A percentile compares a stretch with the other conserved stretches of the same genome.
phyloP scores from a whole-genome alignment of 2,888 invertebrate species.

The Oligia latruncula region DNA sequence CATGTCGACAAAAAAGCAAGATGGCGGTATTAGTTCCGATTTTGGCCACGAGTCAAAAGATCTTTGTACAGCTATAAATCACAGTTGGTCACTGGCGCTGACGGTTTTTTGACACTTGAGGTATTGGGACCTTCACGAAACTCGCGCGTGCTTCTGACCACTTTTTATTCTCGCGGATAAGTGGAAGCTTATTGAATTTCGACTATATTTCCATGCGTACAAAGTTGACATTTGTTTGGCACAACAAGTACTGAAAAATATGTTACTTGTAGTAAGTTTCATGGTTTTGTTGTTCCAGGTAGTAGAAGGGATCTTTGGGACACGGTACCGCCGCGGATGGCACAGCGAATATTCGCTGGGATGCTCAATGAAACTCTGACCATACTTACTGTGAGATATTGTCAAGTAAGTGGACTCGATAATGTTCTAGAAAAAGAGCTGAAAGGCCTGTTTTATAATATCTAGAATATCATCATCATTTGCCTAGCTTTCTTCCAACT shows the following conservation, averaged over 20 bases:
- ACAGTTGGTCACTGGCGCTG: not conserved
- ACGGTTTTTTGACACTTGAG: not conserved
- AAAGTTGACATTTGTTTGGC: not conserved
- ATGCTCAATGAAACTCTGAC: conserved; percentile 96
- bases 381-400: conserved; percentile 94
- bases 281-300: conserved; percentile 84
- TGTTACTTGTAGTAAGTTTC: not conserved
- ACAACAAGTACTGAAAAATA: not conserved
- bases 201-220: not conserved
- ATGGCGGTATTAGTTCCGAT: too few relatives aligned
- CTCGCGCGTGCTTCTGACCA: not conserved
- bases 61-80: not conserved
- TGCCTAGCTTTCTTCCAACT: too few relatives aligned
- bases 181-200: not conserved
- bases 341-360: conserved; percentile 95
- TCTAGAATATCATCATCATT: too few relatives aligned
- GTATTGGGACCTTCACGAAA: not conserved
- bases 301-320: conserved; percentile 95
- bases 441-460: not conserved
- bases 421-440: not conserved
- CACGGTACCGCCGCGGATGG: conserved; percentile 96
- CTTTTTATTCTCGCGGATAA: not conserved
- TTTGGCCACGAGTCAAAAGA: not conserved
- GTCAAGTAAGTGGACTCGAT: conserved; percentile 90
- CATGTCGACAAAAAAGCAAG: too few relatives aligned